Conservation (phyloP, 2,888 invertebrate genomes). For the Acheta domesticus region DNA sequence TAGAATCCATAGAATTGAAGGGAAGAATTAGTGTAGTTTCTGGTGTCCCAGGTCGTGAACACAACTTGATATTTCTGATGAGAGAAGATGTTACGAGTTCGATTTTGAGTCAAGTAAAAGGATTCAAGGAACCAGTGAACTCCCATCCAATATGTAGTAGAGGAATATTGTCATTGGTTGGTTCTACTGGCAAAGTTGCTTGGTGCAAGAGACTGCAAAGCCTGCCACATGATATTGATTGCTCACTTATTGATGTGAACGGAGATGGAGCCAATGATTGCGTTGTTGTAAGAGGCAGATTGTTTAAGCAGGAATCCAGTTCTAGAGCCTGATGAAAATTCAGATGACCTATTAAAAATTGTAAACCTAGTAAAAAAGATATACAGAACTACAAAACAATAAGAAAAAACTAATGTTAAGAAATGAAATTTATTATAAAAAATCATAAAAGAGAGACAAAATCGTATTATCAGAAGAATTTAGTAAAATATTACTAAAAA, state of each 20-base stretch:
- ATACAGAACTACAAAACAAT: no score
- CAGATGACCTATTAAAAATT: no score
- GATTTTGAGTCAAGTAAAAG: neutral
- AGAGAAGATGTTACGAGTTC: slow-evolving; percentile 51
- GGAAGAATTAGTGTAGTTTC: slow-evolving; percentile 67
- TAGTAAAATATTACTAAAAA: no score
- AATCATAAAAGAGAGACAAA: no score
- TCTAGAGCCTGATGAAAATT: no score
- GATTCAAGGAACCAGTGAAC: slow-evolving; percentile 19
- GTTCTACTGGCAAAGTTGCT: slow-evolving; percentile 65
- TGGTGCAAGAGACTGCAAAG: slow-evolving; percentile 70
- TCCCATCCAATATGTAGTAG: slow-evolving; percentile 44
- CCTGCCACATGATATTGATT: slow-evolving; percentile 69
- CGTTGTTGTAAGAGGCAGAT: slow-evolving; percentile 68
- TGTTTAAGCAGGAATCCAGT: no score
- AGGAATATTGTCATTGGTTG: slow-evolving; percentile 67
- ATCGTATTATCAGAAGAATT: no score
- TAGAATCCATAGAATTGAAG: slow-evolving; percentile 54
- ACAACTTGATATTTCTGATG: slow-evolving; percentile 70
- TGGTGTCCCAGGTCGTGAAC: slow-evolving; percentile 60
- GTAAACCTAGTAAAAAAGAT: no score
- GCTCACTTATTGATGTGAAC: slow-evolving; percentile 69
- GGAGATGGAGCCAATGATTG: slow-evolving; percentile 70
- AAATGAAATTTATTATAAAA: no score
- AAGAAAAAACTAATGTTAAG: no score